Percentiles rank a stretch among this genome's conserved stretches.
phyloP scores from a whole-genome alignment of 2,888 invertebrate genomes.

The Drosophila hawaiiensis region DNA sequence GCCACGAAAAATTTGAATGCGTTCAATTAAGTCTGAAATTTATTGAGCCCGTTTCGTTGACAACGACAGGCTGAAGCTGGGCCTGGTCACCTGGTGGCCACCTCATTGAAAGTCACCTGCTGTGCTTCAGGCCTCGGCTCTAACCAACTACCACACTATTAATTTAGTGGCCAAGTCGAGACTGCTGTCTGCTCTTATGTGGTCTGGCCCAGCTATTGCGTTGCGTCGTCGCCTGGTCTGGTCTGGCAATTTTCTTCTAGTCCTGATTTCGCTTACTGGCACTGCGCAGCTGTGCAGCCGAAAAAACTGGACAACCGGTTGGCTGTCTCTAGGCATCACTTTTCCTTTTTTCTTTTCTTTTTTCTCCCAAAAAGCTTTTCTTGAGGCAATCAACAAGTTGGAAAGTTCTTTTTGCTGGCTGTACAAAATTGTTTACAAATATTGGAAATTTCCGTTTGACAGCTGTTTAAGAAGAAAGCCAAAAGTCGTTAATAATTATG shows the following conservation, averaged over 20 bases:
- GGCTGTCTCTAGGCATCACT: constrained; percentile 49
- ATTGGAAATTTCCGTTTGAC: constrained; percentile 50
- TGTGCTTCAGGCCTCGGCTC: constrained; percentile 32
- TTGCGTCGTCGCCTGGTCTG: constrained; percentile 4
- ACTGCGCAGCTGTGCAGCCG: constrained; percentile 56
- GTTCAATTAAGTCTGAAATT: constrained; percentile 75
- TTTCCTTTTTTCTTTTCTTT: constrained; percentile 58
- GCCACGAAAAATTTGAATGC: constrained; percentile 67
- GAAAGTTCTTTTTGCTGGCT: constrained; percentile 64
- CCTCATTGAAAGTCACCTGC: constrained; percentile 54
- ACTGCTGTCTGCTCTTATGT: constrained; percentile 4
- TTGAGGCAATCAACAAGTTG: constrained; percentile 62
- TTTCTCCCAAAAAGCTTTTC: constrained; percentile 44
- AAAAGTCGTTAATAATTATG: constrained; percentile 25
- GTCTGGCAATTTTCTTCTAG: constrained; percentile 41
- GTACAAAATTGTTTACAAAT: constrained; percentile 34
- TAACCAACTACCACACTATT: constrained; percentile 39
- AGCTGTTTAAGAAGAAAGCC: constrained; percentile 17
- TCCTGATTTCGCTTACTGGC: constrained; percentile 79
- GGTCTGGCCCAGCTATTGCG: constrained; percentile 53
- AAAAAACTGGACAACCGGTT: constrained; percentile 64
- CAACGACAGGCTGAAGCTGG: constrained; percentile 18
- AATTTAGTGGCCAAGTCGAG: constrained; percentile 50
- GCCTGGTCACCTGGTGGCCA: not conserved
- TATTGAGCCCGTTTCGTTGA: constrained; percentile 50